Percentiles rank a stretch among this genome's conserved stretches.
These are phyloP conservation scores for Brachionus angularis DNA, from an alignment of 1,140 invertebrate species.

Conservation along the genomic window DNA sequence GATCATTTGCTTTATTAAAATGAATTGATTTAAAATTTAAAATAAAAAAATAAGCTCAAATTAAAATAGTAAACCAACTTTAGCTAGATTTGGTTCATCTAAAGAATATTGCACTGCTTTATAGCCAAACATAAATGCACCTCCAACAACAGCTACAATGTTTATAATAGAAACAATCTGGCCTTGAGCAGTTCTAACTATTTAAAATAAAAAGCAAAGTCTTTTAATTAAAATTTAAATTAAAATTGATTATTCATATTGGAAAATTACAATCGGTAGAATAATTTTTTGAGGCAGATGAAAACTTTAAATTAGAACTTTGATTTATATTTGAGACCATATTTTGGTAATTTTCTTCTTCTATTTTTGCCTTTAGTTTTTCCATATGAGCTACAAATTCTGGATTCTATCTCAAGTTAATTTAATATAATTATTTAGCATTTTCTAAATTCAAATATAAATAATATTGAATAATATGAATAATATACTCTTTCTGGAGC, in stretches of 20 bases:
- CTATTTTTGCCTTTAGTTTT: not conserved
- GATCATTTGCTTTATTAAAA: constrained; percentile 24
- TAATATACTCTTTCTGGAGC: not conserved
- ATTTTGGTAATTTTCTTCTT: constrained; percentile 22
- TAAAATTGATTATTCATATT: no score
- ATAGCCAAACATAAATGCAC: constrained; percentile 40
- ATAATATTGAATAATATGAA: not conserved
- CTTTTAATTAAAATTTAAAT: not conserved
- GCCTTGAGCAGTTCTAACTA: constrained; percentile 24
- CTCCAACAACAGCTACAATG: constrained; percentile 2
- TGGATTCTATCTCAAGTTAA: no score
- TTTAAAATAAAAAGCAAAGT: not conserved
- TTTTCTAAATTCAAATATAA: not conserved
- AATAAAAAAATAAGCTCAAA: no score
- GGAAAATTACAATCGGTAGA: constrained; percentile 13
- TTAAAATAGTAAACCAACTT: not conserved
- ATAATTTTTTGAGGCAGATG: not conserved
- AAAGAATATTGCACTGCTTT: constrained; percentile 23
- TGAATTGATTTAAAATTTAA: not conserved
- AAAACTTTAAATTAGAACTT: not conserved
- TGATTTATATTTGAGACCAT: constrained; percentile 32
- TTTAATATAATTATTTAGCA: not conserved
- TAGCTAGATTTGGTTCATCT: not conserved
- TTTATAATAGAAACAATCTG: constrained; percentile 36
- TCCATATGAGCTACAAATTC: constrained; percentile 11